A percentile compares a stretch with the other conserved stretches of the same genome.
phyloP scores from a whole-genome alignment of 1,140 invertebrate species.

The Onthophagus taurus region DNA sequence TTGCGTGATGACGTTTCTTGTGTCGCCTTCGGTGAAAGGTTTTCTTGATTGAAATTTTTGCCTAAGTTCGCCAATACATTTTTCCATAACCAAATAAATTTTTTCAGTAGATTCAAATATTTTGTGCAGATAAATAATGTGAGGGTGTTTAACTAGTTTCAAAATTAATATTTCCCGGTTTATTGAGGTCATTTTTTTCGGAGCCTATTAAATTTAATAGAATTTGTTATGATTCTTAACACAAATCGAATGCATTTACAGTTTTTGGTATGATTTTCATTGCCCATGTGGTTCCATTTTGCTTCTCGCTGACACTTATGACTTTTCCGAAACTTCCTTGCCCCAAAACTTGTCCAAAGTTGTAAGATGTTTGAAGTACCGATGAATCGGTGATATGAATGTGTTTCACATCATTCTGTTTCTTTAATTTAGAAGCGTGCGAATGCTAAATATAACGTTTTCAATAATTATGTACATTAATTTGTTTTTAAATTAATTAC shows the following conservation, averaged over 20 bases:
- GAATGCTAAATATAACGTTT: conserved; percentile 7
- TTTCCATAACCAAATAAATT: conserved; percentile 43
- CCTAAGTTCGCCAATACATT: conserved; percentile 41
- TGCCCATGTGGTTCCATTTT: conserved; percentile 38
- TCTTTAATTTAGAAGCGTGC: conserved; percentile 16
- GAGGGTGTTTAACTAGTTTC: conserved; percentile 44
- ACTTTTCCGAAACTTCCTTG: conserved; percentile 47
- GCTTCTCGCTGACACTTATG: conserved; percentile 37
- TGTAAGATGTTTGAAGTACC: conserved; percentile 28
- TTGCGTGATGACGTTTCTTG: conserved; percentile 39
- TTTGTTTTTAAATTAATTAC: background rate
- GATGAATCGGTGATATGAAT: conserved; percentile 25
- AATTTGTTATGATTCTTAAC: conserved; percentile 4
- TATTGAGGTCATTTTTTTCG: conserved; percentile 34
- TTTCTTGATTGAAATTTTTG: conserved; percentile 34
- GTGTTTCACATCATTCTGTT: conserved; percentile 25
- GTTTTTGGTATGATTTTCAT: conserved; percentile 47
- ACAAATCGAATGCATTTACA: conserved; percentile 29
- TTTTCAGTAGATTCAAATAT: conserved; percentile 43
- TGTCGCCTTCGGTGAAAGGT: conserved; percentile 38
- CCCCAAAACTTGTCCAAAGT: conserved; percentile 37
- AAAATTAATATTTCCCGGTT: conserved; percentile 46
- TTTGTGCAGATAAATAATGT: conserved; percentile 45
- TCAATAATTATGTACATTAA: background rate
- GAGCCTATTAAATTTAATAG: conserved; percentile 11